Evolutionary conservation across 2,888 invertebrate genomes (phyloP), one percentile per base, ranked within the genome.

Genomic region (Punctoribates punctum): DNA sequence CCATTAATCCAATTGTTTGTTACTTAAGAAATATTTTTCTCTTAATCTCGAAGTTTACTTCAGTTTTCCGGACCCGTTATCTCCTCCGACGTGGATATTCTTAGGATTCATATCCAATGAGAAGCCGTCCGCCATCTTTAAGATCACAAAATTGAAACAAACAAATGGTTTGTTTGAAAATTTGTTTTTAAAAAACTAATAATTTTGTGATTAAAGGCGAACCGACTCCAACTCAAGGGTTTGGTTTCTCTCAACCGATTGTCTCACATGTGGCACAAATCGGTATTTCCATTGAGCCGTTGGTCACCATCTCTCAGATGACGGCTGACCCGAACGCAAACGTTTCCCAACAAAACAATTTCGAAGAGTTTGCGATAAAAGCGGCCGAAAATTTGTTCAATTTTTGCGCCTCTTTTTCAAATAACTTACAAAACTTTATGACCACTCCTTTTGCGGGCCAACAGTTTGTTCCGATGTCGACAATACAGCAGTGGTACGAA

Each of bases 61-160:
- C 85, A 91, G 94, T 83, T 96, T 95, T 95, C 95, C 96, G 0
- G 93, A 94, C 85, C 89, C 92, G 9, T 87, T 87, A 80, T 91
- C 91, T 1, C 92, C 92, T 70, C 94, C 92, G n/a, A 91, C 91
- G 80, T 99, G 98, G 98, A 94, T 94, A 83, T 89, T 91, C 72
- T 86, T 99, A 48, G 98, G 98, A 0, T 91, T 91, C 82, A 91
- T 99, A 79, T 92, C 94, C 3, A 99, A 99, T 83, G 85, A 86
- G 1, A 99, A 99, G 83, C 98, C 99, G 0, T 98, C 98, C 17
- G 96, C 94, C 0, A 97, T 99, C 80, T 99, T 94, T 83, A 96
- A 94, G 86, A 92, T 99, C 80, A 91, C 94, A 0, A 91, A 90
- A 81, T 73, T 80, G 23, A 80, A 80, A 75, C 42, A 75, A 65